Evolutionary conservation across 2,888 invertebrate genomes (phyloP).

Genomic region (Cryptosula pallasiana): DNA sequence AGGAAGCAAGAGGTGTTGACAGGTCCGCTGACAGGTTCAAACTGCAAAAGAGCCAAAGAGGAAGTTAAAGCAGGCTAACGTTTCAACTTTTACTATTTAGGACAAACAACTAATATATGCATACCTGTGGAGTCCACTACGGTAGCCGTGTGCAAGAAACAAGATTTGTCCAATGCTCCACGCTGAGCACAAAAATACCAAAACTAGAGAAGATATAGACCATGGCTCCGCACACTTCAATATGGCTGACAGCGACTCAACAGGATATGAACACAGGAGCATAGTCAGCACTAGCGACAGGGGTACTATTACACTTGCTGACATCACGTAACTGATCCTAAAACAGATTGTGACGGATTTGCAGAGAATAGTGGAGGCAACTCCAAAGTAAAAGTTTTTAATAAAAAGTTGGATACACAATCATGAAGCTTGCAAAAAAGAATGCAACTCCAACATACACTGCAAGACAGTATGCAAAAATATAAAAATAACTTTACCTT

Average conservation of each 20-base stretch:
- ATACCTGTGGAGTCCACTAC: neutral
- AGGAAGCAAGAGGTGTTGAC: neutral
- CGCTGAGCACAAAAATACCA: neutral
- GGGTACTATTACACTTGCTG: neutral
- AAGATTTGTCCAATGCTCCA: neutral
- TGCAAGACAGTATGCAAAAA: too few relatives aligned
- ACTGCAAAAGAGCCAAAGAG: neutral
- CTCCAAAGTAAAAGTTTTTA: too few relatives aligned
- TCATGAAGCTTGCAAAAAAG: too few relatives aligned
- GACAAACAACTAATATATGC: too few relatives aligned
- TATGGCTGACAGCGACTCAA: neutral
- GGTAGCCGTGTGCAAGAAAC: neutral
- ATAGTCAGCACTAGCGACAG: neutral
- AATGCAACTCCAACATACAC: too few relatives aligned
- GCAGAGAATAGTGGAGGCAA: too few relatives aligned
- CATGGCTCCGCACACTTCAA: slow-evolving; percentile 1
- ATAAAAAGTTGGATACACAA: too few relatives aligned
- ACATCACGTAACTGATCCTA: neutral
- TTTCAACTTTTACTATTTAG: too few relatives aligned
- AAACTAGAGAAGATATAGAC: neutral
- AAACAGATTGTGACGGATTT: too few relatives aligned
- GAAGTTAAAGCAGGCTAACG: too few relatives aligned
- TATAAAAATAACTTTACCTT: too few relatives aligned
- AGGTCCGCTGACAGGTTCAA: neutral
- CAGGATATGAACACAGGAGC: neutral